Conservation (phyloP, 2,888 invertebrate species). For the Sinhomidia bicolor region DNA sequence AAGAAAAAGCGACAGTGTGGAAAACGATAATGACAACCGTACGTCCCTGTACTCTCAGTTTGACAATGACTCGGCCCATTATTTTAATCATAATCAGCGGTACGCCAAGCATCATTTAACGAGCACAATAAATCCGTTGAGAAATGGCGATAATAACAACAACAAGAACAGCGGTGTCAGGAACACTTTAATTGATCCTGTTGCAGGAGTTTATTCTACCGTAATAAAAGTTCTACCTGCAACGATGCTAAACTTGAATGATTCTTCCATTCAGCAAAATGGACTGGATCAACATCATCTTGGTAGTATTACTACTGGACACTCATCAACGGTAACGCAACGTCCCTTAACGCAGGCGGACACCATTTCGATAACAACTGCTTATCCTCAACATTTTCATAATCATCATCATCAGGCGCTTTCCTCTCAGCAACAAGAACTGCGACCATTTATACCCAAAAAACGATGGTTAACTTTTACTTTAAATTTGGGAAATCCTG, state of each 20-base stretch:
- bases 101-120: constrained; percentile 67
- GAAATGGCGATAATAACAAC: neutral
- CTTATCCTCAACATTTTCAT: neutral
- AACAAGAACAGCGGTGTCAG: constrained; percentile 24
- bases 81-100: constrained; percentile 59
- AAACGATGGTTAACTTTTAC: constrained; percentile 44
- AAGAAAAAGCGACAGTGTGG: constrained; percentile 52
- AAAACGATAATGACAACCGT: constrained; percentile 12
- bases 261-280: neutral
- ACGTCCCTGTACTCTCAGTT: neutral
- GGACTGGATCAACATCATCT: neutral
- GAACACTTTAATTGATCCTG: constrained; percentile 56
- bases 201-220: constrained; percentile 71
- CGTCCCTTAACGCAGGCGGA: constrained; percentile 38
- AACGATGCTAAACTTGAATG: constrained; percentile 51
- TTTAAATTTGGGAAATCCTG: constrained; percentile 42
- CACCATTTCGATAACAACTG: constrained; percentile 60
- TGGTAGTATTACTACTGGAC: neutral
- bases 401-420: neutral
- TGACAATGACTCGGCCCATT: constrained; percentile 49
- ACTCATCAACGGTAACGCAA: constrained; percentile 1
- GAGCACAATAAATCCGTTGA: constrained; percentile 35
- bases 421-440: constrained; percentile 17
- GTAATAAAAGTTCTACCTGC: constrained; percentile 68
- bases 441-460: constrained; percentile 51